These are phyloP conservation scores for Capitella teleta DNA, from an alignment of 1,140 invertebrate genomes.

Conservation along the genomic window DNA sequence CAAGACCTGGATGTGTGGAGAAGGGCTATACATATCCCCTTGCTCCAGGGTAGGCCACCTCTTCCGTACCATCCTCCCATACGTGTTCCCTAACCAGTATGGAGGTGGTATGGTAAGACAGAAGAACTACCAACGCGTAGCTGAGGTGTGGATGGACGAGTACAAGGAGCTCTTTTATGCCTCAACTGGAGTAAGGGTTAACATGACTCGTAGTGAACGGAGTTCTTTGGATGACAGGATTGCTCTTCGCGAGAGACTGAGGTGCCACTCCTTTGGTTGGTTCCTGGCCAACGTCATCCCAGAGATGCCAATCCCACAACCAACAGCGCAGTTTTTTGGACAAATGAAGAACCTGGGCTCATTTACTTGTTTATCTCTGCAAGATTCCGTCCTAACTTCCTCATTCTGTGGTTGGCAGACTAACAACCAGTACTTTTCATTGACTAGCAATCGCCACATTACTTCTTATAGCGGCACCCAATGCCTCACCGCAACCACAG, in stretches of 20 bases:
- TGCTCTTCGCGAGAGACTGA: background rate
- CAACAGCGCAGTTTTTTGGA: background rate
- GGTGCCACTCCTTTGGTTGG: slow-evolving; percentile 1
- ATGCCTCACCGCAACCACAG: too few species aligned
- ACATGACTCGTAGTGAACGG: background rate
- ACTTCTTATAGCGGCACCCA: too few species aligned
- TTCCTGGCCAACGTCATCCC: slow-evolving; percentile 4
- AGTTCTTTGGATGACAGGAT: background rate
- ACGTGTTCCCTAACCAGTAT: slow-evolving; percentile 5
- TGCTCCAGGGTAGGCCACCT: slow-evolving; percentile 93
- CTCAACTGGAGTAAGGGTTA: background rate
- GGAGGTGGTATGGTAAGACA: slow-evolving; percentile 19
- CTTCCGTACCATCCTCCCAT: slow-evolving; percentile 51
- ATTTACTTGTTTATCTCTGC: slow-evolving; percentile 3
- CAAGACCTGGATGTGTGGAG: slow-evolving; percentile 85
- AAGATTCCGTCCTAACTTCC: too few species aligned
- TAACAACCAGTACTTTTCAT: too few species aligned
- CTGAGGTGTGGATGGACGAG: slow-evolving; percentile 63
- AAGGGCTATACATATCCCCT: slow-evolving; percentile 78
- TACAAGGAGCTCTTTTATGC: slow-evolving; percentile 45
- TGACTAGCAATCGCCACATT: too few species aligned
- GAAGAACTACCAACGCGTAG: slow-evolving; percentile 34
- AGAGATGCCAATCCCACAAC: background rate
- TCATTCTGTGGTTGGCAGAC: too few species aligned
- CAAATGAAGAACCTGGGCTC: slow-evolving; percentile 4